phyloP scores from a whole-genome alignment of 2,113 vertebrate species.

The Indicator maculatus region DNA sequence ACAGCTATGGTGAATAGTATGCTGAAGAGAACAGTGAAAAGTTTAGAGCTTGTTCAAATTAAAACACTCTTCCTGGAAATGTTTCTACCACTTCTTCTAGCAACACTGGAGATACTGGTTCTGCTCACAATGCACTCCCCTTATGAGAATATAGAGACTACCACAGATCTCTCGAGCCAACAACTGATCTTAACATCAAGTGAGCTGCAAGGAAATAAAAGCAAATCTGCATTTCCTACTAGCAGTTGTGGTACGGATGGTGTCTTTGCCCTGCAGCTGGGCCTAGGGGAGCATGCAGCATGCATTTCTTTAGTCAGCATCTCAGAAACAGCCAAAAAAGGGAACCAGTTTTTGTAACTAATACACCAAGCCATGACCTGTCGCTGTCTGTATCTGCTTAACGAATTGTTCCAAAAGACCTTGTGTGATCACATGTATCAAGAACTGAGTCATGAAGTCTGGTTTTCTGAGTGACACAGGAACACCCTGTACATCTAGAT shows the following conservation, averaged over 20 bases:
- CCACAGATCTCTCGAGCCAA: background rate
- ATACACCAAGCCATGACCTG: background rate
- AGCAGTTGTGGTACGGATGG: background rate
- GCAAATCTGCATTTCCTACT: background rate
- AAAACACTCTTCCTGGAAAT: background rate
- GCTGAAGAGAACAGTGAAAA: background rate
- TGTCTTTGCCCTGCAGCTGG: background rate
- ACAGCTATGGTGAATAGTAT: background rate
- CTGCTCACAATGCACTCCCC: background rate
- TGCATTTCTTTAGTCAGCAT: background rate
- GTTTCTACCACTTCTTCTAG: slow-evolving; percentile 3
- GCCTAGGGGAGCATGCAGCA: background rate
- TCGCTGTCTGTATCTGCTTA: background rate
- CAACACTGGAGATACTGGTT: background rate
- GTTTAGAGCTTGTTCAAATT: background rate
- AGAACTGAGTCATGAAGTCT: background rate
- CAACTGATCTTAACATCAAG: background rate
- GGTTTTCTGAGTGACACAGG: background rate
- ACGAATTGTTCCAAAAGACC: background rate
- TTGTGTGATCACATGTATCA: background rate
- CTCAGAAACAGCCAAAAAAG: background rate
- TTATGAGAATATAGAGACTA: background rate
- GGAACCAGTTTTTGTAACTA: background rate
- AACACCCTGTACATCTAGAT: background rate
- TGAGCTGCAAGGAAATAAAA: background rate